These are phyloP conservation scores for zebrafish (Danio rerio) DNA, from an alignment of 2,113 vertebrate species.

Conservation along the genomic window DNA sequence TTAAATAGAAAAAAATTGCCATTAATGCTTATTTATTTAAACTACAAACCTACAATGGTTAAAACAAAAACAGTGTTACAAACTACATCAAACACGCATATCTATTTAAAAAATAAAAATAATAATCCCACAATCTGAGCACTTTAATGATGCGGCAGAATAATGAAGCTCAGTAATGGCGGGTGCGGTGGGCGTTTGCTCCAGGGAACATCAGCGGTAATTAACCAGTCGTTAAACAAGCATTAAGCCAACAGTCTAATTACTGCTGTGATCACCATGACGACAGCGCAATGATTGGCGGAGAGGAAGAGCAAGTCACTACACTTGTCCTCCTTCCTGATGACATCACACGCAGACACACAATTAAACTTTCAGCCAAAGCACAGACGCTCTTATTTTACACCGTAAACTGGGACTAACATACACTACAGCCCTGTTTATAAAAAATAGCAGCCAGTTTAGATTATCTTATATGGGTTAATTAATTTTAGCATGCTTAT, in stretches of 20 bases:
- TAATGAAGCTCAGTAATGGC: neutral
- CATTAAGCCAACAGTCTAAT: constrained; percentile 45
- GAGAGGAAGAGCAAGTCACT: constrained; percentile 18
- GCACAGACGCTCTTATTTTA: neutral
- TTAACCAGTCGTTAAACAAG: constrained; percentile 49
- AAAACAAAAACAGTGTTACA: neutral
- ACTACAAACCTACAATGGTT: neutral
- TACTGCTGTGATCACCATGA: constrained; percentile 56
- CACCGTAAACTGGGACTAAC: neutral
- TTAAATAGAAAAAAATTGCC: too few relatives aligned
- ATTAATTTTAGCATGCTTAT: too few relatives aligned
- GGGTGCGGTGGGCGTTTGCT: neutral
- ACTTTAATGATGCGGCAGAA: neutral
- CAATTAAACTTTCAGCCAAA: neutral
- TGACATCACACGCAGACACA: constrained; percentile 27
- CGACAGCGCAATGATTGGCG: constrained; percentile 39
- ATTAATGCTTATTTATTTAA: too few relatives aligned
- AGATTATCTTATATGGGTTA: too few relatives aligned
- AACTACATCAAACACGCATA: neutral
- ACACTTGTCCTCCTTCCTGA: constrained; percentile 32
- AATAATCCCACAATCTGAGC: neutral
- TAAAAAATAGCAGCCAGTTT: neutral
- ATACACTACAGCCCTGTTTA: neutral
- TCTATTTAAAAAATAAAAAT: neutral
- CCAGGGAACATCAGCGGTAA: constrained; percentile 57